These are phyloP conservation scores for Hemaris fuciformis DNA, from an alignment of 2,888 invertebrate genomes.

Conservation along the genomic window DNA sequence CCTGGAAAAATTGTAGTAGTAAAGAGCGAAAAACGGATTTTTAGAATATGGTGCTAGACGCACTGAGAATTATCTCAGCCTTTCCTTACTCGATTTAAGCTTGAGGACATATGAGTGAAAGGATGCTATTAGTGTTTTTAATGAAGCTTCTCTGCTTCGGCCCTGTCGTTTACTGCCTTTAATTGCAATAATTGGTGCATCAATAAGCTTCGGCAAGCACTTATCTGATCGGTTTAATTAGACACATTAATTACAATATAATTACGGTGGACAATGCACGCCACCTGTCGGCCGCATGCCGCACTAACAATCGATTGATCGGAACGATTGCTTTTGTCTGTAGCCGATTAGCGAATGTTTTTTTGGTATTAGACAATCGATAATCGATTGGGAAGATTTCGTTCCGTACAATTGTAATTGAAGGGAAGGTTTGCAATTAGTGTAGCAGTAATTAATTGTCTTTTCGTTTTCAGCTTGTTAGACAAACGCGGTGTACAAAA, in stretches of 20 bases:
- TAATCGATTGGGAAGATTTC: neutral
- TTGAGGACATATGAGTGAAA: too few relatives aligned
- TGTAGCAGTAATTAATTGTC: neutral
- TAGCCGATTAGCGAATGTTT: neutral
- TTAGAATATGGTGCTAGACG: too few relatives aligned
- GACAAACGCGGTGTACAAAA: neutral
- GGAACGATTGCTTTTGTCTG: slow-evolving; percentile 3
- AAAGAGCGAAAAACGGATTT: too few relatives aligned
- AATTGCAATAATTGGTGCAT: slow-evolving; percentile 70
- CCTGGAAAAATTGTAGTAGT: too few relatives aligned
- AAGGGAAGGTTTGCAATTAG: neutral
- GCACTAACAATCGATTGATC: slow-evolving; percentile 44
- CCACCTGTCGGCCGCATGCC: slow-evolving; percentile 71
- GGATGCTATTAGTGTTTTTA: too few relatives aligned
- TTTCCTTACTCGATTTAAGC: neutral
- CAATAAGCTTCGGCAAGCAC: slow-evolving; percentile 53
- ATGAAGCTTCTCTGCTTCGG: neutral
- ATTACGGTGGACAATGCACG: slow-evolving; percentile 68
- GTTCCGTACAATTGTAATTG: neutral
- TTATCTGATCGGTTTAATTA: slow-evolving; percentile 73
- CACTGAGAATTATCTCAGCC: too few relatives aligned
- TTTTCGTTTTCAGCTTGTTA: neutral
- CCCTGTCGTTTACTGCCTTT: slow-evolving; percentile 25
- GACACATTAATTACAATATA: slow-evolving; percentile 76
- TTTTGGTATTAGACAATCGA: slow-evolving; percentile 11